Conservation (phyloP, 2,888 invertebrate species). For the Gibbula magus region DNA sequence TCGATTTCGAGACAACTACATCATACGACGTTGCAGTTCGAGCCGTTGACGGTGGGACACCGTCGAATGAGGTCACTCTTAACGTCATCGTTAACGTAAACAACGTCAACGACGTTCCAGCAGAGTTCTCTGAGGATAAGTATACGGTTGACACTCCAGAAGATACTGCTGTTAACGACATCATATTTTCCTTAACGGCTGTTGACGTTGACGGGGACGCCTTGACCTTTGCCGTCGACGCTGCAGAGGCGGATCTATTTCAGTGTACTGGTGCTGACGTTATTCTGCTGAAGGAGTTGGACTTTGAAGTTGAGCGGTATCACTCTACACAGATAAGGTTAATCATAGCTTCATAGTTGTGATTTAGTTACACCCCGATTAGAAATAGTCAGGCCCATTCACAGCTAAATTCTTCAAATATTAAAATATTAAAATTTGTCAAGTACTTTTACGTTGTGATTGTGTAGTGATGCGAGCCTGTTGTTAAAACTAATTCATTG, state of each 20-base stretch:
- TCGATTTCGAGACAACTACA: neutral
- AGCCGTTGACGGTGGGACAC: neutral
- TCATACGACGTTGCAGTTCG: neutral
- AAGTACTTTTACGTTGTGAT: too few species aligned
- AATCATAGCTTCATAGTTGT: too few species aligned
- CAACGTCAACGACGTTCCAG: neutral
- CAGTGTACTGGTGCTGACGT: neutral
- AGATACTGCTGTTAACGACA: neutral
- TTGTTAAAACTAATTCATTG: too few species aligned
- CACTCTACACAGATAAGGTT: neutral
- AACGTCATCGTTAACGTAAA: neutral
- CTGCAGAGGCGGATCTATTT: neutral
- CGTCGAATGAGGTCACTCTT: neutral
- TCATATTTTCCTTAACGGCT: neutral
- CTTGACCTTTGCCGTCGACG: neutral
- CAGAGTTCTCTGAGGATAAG: neutral
- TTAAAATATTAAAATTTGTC: too few species aligned
- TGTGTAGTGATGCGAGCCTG: too few species aligned
- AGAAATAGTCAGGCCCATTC: too few species aligned
- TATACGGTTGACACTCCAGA: neutral
- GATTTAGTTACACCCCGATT: neutral
- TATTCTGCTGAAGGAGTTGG: neutral
- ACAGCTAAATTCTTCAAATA: too few species aligned
- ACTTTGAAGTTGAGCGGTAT: neutral
- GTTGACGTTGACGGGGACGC: neutral